A percentile compares a stretch with the other conserved stretches of the same genome.
Evolutionary conservation across 2,113 vertebrate genomes (phyloP).

Genomic region (Notechis scutatus): DNA sequence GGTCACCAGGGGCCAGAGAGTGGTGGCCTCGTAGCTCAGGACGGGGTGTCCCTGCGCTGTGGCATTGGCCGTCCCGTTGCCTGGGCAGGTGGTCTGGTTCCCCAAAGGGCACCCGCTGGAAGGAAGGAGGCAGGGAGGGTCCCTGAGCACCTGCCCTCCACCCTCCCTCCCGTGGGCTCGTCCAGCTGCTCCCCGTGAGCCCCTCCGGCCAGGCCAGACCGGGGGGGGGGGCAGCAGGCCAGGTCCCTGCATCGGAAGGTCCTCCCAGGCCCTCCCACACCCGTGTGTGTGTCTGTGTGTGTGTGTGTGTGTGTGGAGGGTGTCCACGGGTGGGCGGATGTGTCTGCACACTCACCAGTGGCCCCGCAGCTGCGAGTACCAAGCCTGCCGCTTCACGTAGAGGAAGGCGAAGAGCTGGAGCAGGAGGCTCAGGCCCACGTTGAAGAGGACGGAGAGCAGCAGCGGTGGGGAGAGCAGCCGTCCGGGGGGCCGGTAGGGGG

Average conservation of each 20-base stretch:
- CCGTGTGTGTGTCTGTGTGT: no score
- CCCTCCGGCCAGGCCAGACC: neutral
- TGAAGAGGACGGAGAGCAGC: slow-evolving; percentile 67
- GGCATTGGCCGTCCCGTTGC: slow-evolving; percentile 30
- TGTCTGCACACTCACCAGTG: slow-evolving; percentile 49
- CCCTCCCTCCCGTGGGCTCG: neutral
- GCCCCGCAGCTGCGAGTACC: slow-evolving; percentile 60
- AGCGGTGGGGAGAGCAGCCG: slow-evolving; percentile 69
- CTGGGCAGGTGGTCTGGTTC: slow-evolving; percentile 21
- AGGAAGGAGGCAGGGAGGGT: slow-evolving; percentile 20
- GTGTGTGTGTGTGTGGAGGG: no score
- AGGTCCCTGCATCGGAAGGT: neutral
- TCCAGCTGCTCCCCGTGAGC: neutral
- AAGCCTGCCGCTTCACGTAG: slow-evolving; percentile 67
- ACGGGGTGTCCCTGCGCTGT: neutral
- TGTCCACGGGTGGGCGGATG: no score
- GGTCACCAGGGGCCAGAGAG: slow-evolving; percentile 59
- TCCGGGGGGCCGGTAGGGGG: slow-evolving; percentile 62
- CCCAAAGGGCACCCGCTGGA: slow-evolving; percentile 53
- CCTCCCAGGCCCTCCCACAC: no score
- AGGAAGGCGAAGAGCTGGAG: slow-evolving; percentile 64
- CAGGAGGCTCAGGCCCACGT: slow-evolving; percentile 48
- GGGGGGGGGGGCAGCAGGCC: no score
- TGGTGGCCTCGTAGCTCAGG: slow-evolving; percentile 65
- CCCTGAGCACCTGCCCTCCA: neutral